Base-by-base conservation (phyloP, 1,140 invertebrate species). In the Rhyzopertha dominica region DNA sequence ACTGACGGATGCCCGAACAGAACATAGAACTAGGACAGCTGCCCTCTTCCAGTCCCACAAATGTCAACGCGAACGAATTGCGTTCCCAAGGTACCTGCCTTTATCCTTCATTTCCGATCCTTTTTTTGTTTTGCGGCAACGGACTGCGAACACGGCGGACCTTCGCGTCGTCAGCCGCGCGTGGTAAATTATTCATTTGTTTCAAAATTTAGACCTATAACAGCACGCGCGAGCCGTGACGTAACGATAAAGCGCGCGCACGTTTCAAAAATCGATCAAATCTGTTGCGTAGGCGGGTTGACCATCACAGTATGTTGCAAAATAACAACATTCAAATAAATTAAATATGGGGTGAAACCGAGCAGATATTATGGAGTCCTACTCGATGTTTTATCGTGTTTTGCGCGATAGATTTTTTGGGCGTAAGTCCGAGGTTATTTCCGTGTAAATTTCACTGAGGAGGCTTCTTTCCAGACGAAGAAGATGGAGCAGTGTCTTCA, bases 401-500 rank as follows among this genome's bases (percentile, higher is more conserved):
- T 26, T 50, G 23, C 32, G 43, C 8, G 19, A 20, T 13, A 26
- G 48, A 40, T 46, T 50, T 20, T 41, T 50, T 24, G 35, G 28
- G 13, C 42, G 48, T 50, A 34, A 50, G 48, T 28, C n/a, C n/a
- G n/a, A n/a, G n/a, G n/a, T n/a, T n/a, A 37, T 43, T 16, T 44
- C 51, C 37, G 28, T 4, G 8, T 35, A 4, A 20, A 20, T 35
- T 10, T 35, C 23, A 20, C 17, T 35, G 30, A 14, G 32, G 32
- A 20, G 9, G 32, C 23, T 9, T 35, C 30, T 26, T 26, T 26
- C 8, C n/a, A 61, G 58, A 60, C 42, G 57, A 58, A 18, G 47
- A 53, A 51, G 61, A 63, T 60, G 61, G 61, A 20, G 49, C 49
- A 43, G 47, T 60, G 12, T 41, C 51, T 4, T 60, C 62, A 20